Conservation (phyloP, 2,888 invertebrate genomes). For the Clitarchus hookeri region DNA sequence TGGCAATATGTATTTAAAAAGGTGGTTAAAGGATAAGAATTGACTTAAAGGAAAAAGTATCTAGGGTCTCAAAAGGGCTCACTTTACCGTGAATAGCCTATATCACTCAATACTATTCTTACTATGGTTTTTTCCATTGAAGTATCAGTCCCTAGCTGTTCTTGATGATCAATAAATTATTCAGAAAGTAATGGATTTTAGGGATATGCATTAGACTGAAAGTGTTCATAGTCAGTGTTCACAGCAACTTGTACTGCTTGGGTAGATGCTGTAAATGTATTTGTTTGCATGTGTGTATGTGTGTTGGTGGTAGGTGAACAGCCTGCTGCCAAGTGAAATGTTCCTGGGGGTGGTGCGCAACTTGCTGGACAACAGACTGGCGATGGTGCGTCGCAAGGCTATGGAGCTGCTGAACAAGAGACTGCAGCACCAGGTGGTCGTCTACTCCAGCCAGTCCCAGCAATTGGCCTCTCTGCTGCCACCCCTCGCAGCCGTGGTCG, state of each 20-base stretch:
- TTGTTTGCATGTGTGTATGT: constrained; percentile 19
- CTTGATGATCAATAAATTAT: too few species aligned
- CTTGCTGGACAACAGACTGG: constrained; percentile 70
- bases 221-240: too few species aligned
- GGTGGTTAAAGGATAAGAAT: too few species aligned
- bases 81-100: too few species aligned
- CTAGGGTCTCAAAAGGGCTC: too few species aligned
- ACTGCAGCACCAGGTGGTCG: constrained; percentile 67
- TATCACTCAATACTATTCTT: too few species aligned
- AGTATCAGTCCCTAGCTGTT: too few species aligned
- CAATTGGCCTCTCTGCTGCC: constrained; percentile 38
- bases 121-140: too few species aligned
- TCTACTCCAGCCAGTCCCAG: constrained; percentile 21
- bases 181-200: too few species aligned
- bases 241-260: too few species aligned
- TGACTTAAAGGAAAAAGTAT: too few species aligned
- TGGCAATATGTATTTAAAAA: too few species aligned
- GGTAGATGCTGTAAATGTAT: not conserved
- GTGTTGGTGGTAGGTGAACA: constrained; percentile 56
- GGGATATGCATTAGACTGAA: not conserved
- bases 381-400: constrained; percentile 75
- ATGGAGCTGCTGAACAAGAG: constrained; percentile 85
- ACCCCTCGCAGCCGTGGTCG: constrained; percentile 37
- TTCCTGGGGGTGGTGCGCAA: constrained; percentile 79
- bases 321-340: constrained; percentile 75